A percentile compares a stretch with the other conserved stretches of the same genome.
These are phyloP conservation scores for Eumacrocentrus americanus DNA, from an alignment of 2,888 invertebrate species.

Conservation along the genomic window DNA sequence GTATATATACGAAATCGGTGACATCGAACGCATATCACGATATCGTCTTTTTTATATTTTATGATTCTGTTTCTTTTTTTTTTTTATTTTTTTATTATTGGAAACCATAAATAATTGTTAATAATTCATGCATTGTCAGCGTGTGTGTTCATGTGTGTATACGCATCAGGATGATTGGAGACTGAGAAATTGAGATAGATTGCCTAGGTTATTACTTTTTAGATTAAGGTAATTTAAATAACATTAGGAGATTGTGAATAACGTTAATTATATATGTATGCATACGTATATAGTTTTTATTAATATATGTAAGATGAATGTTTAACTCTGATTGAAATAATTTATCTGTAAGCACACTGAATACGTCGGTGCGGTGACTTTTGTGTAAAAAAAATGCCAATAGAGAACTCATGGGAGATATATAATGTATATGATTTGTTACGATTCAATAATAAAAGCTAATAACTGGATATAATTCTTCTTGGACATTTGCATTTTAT, in stretches of 20 bases:
- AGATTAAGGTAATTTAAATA: slow-evolving; percentile 19
- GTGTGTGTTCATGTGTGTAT: background rate
- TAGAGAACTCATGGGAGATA: slow-evolving; percentile 4
- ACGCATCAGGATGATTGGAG: background rate
- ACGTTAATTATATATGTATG: no score
- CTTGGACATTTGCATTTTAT: no score
- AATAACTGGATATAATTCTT: no score
- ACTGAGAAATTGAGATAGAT: background rate
- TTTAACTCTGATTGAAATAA: background rate
- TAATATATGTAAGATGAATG: background rate
- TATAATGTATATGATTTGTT: no score
- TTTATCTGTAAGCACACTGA: background rate
- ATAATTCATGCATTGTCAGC: background rate
- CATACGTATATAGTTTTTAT: no score
- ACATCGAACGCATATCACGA: slow-evolving; percentile 9
- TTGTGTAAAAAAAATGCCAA: slow-evolving; percentile 6
- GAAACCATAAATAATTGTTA: no score
- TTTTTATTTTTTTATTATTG: no score
- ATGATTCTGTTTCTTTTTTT: background rate
- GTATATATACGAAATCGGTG: slow-evolving; percentile 31
- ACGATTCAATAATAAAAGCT: slow-evolving; percentile 3
- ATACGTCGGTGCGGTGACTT: background rate
- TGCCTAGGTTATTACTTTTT: background rate
- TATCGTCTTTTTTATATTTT: background rate
- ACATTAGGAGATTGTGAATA: slow-evolving; percentile 19